Evolutionary conservation across 2,888 invertebrate species (phyloP), one percentile per base, ranked within the genome.

Genomic region (Tortrix viridana): DNA sequence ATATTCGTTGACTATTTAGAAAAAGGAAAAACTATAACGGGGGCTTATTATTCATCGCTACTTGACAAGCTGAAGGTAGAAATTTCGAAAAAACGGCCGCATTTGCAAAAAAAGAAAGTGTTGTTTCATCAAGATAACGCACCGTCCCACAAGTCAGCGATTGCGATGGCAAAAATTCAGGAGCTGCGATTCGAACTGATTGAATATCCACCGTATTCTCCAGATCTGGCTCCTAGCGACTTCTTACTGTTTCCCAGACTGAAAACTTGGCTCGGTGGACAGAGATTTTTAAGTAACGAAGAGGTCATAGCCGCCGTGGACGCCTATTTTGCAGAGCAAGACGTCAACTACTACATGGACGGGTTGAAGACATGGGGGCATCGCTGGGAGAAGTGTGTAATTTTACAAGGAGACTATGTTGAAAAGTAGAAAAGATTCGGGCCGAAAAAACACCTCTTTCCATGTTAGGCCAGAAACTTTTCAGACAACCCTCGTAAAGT

Each of bases 41-140:
- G 46, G 9, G 20, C 19, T 20, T 46, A 46, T 4, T 46, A 57
- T 43, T 43, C n/a, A 43, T 43, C 41, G 41, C 16, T 43, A 43
- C 41, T 43, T 16, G 41, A 16, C n/a, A 43, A 43, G 16, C 41
- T 16, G 41, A n/a, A 43, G 2, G 16, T 3, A 43, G 41, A 43
- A 43, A 16, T 43, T 16, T 14, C 16, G 41, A 43, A 43, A 43
- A 43, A n/a, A n/a, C 50, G 49, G 52, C 61, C 61, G 9, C 55
- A 49, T 48, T 20, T 62, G 52, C 19, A 49, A 16, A 50, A 57
- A 46, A 62, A 57, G 9, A 46, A 59, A 53, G 38, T 55, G 23
- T 32, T 65, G 44, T 65, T 65, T 54, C 60, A 62, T 47, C 65
- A 60, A 26, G 64, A 64, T 63, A 64, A 64, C 38, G 60, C 67